Base-by-base conservation (phyloP, 2,888 invertebrate genomes). In the Dasypolia templi region DNA sequence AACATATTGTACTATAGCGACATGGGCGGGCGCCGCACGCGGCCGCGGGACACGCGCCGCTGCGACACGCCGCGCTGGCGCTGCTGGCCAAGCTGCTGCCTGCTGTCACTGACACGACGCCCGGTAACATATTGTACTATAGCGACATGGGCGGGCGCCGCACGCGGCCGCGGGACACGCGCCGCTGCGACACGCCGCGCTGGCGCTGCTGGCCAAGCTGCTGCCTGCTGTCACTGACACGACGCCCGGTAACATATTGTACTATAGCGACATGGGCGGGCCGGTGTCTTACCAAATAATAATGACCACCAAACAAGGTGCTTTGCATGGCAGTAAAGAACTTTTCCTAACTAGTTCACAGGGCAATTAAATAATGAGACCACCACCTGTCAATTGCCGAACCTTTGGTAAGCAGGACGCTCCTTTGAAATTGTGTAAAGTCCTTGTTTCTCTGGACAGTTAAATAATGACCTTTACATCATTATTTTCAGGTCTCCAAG, bases 31-130 rank as follows among this genome's bases (percentile, higher is more conserved):
- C 73, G 86, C 89, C 1, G 58, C 91, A 97, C 89, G 90, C 90
- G 75, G 97, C 97, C 85, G 94, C 97, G 70, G 93, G 91, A 67
- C 92, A 92, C 91, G 90, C 90, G 29, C 88, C 97, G 83, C 97
- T 98, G 75, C 96, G 99, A 51, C 95, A 96, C 69, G 95, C 98
- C 70, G 97, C 98, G 22, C 97, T 98, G 86, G 95, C 97, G 67
- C 96, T 94, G 86, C 96, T 99, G 17, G 97, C 91, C 82, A 92
- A 92, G 81, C 89, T 95, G 86, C 90, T 95, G 90, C 95, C 95
- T 53, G 93, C 94, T 55, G 93, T 91, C 58, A 82, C 90, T 0
- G 93, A 94, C 83, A 90, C 94, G 35, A 82, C 84, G 11, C 93
- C 95, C 1, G 95, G 95, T 82, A 72, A 11, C 19, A 4, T 3